A percentile compares a stretch with the other conserved stretches of the same genome.
phyloP scores from a whole-genome alignment of 2,888 invertebrate species.

The Calephelis perditalis region DNA sequence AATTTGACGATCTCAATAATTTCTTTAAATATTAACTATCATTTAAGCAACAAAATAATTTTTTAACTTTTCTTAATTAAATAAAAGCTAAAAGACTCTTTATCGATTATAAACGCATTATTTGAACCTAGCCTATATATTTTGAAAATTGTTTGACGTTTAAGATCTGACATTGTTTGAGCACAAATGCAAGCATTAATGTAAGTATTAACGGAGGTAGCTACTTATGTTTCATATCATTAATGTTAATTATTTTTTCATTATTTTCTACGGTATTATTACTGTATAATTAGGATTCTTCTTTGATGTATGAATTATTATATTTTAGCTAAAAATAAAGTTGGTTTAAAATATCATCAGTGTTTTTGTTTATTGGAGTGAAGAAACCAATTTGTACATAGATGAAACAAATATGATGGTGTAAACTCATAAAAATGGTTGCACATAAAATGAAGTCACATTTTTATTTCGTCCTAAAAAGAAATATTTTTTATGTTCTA shows the following conservation, averaged over 20 bases:
- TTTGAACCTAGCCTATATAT: slow-evolving; percentile 18
- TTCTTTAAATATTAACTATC: no score
- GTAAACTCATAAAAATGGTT: no score
- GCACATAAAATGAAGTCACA: no score
- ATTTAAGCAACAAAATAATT: no score
- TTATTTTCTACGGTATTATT: slow-evolving; percentile 62
- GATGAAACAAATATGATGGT: no score
- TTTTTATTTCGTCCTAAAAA: no score
- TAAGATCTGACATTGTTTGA: slow-evolving; percentile 29
- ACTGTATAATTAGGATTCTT: slow-evolving; percentile 69
- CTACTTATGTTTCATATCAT: slow-evolving; percentile 45
- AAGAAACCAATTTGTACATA: no score
- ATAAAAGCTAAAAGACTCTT: no score
- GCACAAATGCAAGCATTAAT: slow-evolving; percentile 34
- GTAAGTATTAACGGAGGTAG: slow-evolving; percentile 47
- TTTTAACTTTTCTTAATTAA: no score
- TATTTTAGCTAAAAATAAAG: slow-evolving; percentile 79
- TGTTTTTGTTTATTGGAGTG: slow-evolving; percentile 42
- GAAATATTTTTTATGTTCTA: no score
- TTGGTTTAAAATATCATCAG: slow-evolving; percentile 67
- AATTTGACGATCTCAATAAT: no score
- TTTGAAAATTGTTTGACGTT: slow-evolving; percentile 25
- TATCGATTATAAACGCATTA: background rate
- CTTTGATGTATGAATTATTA: slow-evolving; percentile 78
- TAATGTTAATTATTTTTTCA: slow-evolving; percentile 35